Base-by-base conservation (phyloP, 1,140 invertebrate genomes). In the Drosophila kurseongensis region DNA sequence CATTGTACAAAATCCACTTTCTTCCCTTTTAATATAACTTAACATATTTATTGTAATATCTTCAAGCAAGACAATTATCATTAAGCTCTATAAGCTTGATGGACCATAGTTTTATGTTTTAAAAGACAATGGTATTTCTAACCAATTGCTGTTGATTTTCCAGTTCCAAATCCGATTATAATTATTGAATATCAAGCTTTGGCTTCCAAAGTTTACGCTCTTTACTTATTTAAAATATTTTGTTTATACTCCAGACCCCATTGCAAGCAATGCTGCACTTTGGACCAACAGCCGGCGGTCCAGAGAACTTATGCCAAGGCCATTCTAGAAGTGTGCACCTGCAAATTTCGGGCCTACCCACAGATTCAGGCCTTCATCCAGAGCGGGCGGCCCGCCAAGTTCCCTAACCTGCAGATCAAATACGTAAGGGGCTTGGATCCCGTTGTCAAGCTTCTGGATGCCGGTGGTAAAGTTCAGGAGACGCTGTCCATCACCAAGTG, bases 321-420 rank as follows among this genome's bases (percentile, higher is more conserved):
- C 13, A 94, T 97, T 50, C 93, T 99, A 29, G 97, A 98, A 94
- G 97, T 98, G 0, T 98, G 98, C 91, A 97, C 97, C 68, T 99
- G 98, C 93, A 98, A 98, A 94, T 98, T 98, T 93, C 97, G 97
- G 66, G 95, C 97, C 40, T 99, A 97, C 95, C 98, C 98, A 48
- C 98, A 99, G 94, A 98, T 99, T 83, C 96, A 98, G 95, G 98
- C 98, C 42, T 99, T 99, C 92, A 96, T 98, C 45, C 98, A 98
- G 92, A 97, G 97, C 93, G 96, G 98, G 65, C 93, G 95, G 71
- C 96, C 97, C 12, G 94, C 94, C 7, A 96, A 97, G 90, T 98
- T 98, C 80, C 96, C 97, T 42, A 98, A 98, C 91, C 93, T 99
- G 54, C 95, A 95, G 91, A 96, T 99, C 48, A 96, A 96, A 89